Base-by-base conservation (phyloP, 2,888 invertebrate species). In the Isoperla grammatica region DNA sequence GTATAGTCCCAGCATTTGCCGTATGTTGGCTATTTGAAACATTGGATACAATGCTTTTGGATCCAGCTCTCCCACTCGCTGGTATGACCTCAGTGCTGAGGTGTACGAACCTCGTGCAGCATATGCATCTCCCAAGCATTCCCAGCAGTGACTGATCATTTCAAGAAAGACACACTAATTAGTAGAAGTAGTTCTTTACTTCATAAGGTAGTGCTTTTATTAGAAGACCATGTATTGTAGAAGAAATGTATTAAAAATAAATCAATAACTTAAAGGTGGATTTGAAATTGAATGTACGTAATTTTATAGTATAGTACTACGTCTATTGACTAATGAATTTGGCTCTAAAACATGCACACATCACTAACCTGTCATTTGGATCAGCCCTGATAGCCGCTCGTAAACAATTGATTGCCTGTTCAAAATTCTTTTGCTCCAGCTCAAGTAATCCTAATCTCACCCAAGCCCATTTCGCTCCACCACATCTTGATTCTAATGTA, bases 51-150 rank as follows among this genome's bases (percentile, higher is more conserved):
- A 72, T 67, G 85, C 83, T 19, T 73, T 76, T 9, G 84, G 77
- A 65, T 82, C 79, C 61, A 92, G 73, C 70, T 85, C 82, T 48
- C 86, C 78, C 12, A 87, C 87, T 76, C 85, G 86, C 65, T 87
- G 84, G 73, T 91, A 95, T 37, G 91, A 92, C 71, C 88, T 89
- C 60, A 93, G 76, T n/a, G 95, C 90, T 6, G 95, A 90, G 48
- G 86, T 87, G 70, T 85, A 88, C n/a, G 95, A 91, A 1, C 95
- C 95, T 66, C 93, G 79, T n/a, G 83, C 82, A 68, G 86, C 82
- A 74, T 95, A 95, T 0, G 93, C 90, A 78, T 95, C 95, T 40
- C 89, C 95, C 66, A 96, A 76, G 65, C 90, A 87, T 75, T 95
- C 94, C 88, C 93, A 94, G 66, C 87, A 79, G 66, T 82, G 75